phyloP scores from a whole-genome alignment of 2,113 vertebrate species.

The Ceyx melanurus region DNA sequence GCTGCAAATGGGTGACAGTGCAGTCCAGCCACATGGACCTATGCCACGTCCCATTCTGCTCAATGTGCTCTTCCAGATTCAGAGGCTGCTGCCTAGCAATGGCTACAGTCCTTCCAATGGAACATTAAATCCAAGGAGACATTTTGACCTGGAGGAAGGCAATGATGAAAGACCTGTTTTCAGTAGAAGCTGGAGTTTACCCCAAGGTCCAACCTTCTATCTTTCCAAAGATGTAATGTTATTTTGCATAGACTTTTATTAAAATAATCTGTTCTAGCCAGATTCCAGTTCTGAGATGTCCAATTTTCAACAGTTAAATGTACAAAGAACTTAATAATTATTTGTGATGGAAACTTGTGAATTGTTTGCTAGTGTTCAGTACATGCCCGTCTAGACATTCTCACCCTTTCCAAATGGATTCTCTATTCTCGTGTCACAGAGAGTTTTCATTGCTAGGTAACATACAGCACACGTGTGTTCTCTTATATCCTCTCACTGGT shows the following conservation, averaged over 20 bases:
- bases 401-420: conserved; percentile 1
- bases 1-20: background rate
- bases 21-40: fast-evolving
- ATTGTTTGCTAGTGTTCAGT: background rate
- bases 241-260: background rate
- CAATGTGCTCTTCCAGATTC: fast-evolving
- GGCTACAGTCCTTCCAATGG: fast-evolving
- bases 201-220: background rate
- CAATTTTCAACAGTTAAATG: background rate
- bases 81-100: background rate
- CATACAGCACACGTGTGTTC: conserved; percentile 1
- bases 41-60: background rate
- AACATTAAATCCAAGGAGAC: background rate
- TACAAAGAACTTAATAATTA: background rate
- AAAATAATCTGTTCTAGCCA: background rate
- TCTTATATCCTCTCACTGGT: background rate
- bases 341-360: background rate
- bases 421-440: background rate
- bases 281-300: background rate
- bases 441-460: conserved; percentile 4
- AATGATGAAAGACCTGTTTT: background rate
- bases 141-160: background rate
- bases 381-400: background rate
- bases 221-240: background rate
- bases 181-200: background rate